phyloP scores from a whole-genome alignment of 1,140 invertebrate species.

The Bombus affinis region DNA sequence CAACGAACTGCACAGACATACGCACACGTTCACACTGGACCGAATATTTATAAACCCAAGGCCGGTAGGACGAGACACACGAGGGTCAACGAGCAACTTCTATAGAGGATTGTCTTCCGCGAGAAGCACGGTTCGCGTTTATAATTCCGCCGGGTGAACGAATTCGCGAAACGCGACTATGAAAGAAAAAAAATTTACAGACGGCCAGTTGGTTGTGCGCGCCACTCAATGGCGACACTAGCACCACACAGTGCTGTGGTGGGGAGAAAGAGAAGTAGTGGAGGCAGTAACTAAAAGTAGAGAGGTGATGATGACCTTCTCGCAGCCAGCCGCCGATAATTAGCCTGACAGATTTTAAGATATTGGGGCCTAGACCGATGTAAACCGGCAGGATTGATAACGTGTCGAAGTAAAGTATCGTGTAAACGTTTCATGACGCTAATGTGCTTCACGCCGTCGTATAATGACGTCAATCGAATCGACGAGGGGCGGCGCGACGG shows the following conservation, averaged over 20 bases:
- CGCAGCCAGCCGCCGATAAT: constrained; percentile 39
- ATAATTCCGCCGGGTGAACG: neutral
- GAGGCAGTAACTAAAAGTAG: too few species aligned
- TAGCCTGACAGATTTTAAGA: constrained; percentile 59
- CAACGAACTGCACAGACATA: neutral
- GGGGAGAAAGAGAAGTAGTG: neutral
- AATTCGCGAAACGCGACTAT: neutral
- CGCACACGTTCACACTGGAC: neutral
- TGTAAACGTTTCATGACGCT: constrained; percentile 58
- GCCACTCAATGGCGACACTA: neutral
- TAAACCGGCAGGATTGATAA: constrained; percentile 52
- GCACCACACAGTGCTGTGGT: too few species aligned
- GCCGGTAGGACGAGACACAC: neutral
- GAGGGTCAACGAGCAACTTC: neutral
- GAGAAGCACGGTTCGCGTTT: neutral
- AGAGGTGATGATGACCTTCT: constrained; percentile 32
- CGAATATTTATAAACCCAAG: constrained; percentile 49
- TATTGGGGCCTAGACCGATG: constrained; percentile 19
- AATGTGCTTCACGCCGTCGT: constrained; percentile 35
- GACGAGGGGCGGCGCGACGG: neutral
- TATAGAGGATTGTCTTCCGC: constrained; percentile 1
- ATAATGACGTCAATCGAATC: constrained; percentile 61
- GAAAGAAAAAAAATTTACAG: neutral
- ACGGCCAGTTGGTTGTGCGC: neutral
- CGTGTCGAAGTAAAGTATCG: constrained; percentile 62